Base-by-base conservation (phyloP, 2,888 invertebrate genomes). In the Pantelozetes paolii region DNA sequence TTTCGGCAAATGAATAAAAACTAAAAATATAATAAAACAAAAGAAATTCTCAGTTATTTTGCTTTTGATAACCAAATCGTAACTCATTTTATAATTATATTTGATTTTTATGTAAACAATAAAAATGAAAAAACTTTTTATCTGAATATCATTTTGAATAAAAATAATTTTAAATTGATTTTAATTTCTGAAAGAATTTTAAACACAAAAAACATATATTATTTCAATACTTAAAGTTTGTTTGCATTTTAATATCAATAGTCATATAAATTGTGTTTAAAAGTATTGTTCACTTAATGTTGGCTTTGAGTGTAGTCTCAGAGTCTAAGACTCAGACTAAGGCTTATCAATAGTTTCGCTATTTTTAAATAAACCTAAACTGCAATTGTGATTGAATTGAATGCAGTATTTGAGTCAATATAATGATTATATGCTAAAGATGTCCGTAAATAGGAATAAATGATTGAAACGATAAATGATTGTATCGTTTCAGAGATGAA, bases 361-460 rank as follows among this genome's bases (percentile, higher is more conserved):
- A 15, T 45, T 11, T 45, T 45, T 45, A 15, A 9, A 15, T 15
- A 15, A 45, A 36, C 36, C 36, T 45, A 13, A 45, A 45, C 18
- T 45, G 45, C 45, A 45, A 45, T 11, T 36, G 11, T 11, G 5
- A 36, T 36, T 15, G 57, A 57, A 28, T 28, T 57, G 28, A 13
- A 28, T 23, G 23, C 13, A 54, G 54, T 23, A 54, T 54, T 54
- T 20, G 54, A 54, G 32, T 59, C 15, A 30, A 59, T 59, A 36
- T 64, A 57, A 57, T 64, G 62, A 64, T 36, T 64, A 64, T 64
- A 64, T 36, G 62, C 36, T 64, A 64, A 64, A 64, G 32, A 64
- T 32, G 36, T 64, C 32, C 28, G n/a, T 64, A 36, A 64, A 64
- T 62, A 62, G 62, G 32, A 62, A 62, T 30, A 15, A 59, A 59